phyloP scores from a whole-genome alignment of 2,888 invertebrate genomes.

The Cybosia mesomella region DNA sequence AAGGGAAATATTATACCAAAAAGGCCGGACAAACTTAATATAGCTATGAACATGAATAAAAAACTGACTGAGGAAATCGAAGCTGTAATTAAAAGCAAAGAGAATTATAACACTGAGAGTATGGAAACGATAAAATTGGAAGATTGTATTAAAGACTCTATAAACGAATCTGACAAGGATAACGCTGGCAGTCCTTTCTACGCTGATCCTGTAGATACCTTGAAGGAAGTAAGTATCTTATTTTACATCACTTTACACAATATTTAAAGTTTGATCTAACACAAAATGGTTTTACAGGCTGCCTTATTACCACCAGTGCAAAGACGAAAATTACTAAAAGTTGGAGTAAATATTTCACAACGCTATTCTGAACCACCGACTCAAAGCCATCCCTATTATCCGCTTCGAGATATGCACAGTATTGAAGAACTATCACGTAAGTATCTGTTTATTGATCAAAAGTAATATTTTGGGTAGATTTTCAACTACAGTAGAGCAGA shows the following conservation, averaged over 20 bases:
- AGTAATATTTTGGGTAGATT: neutral
- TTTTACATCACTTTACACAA: neutral
- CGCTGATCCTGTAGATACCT: conserved; percentile 95
- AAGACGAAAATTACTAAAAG: conserved; percentile 77
- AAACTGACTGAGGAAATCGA: conserved; percentile 83
- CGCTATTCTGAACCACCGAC: conserved; percentile 88
- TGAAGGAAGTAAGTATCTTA: conserved; percentile 85
- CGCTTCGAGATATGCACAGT: conserved; percentile 84
- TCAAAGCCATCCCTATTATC: conserved; percentile 82
- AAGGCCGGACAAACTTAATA: conserved; percentile 83
- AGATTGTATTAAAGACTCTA: conserved; percentile 66
- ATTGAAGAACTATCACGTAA: conserved; percentile 85
- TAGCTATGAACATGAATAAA: conserved; percentile 82
- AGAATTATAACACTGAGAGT: conserved; percentile 77
- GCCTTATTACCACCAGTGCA: conserved; percentile 77
- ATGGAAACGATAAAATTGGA: conserved; percentile 84
- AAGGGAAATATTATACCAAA: conserved; percentile 82
- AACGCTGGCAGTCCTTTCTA: conserved; percentile 95
- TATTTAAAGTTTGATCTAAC: neutral
- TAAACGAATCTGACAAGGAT: conserved; percentile 77
- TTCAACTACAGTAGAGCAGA: neutral
- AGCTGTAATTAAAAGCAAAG: conserved; percentile 76
- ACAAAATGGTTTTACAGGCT: conserved; percentile 61
- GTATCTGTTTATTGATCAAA: conserved; percentile 37
- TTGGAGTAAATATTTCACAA: conserved; percentile 82